phyloP scores from a whole-genome alignment of 2,888 invertebrate genomes.

The Agrotis clavis region DNA sequence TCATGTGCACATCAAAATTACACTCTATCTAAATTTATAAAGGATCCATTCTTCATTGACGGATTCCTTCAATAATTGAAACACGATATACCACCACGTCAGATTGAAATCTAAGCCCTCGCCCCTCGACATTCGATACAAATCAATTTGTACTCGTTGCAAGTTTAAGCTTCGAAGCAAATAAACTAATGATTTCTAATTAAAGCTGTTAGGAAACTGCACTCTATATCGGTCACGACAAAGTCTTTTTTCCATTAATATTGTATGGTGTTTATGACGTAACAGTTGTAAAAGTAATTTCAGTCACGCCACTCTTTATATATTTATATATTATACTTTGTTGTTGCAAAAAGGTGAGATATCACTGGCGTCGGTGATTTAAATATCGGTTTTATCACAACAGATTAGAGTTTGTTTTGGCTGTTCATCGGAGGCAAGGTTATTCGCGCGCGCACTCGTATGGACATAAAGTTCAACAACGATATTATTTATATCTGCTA shows the following conservation, averaged over 20 bases:
- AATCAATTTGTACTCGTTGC: constrained; percentile 72
- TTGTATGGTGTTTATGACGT: constrained; percentile 74
- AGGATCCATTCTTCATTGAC: constrained; percentile 80
- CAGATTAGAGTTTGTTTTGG: constrained; percentile 69
- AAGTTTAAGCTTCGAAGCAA: constrained; percentile 74
- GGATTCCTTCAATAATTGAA: constrained; percentile 82
- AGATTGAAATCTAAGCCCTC: constrained; percentile 80
- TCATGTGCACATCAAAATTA: constrained; percentile 71
- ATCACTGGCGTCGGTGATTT: constrained; percentile 57
- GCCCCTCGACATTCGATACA: constrained; percentile 69
- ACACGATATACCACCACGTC: constrained; percentile 77
- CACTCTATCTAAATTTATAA: constrained; percentile 75
- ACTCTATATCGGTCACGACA: constrained; percentile 74
- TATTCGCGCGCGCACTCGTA: constrained; percentile 64
- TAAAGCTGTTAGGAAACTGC: constrained; percentile 75
- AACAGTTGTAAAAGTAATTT: constrained; percentile 78
- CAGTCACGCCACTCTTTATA: constrained; percentile 86
- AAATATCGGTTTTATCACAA: constrained; percentile 71
- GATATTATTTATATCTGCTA: constrained; percentile 86
- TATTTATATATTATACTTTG: constrained; percentile 77
- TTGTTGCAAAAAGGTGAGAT: constrained; percentile 72
- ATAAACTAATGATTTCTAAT: constrained; percentile 81
- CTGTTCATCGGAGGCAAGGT: constrained; percentile 46
- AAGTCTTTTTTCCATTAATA: constrained; percentile 76
- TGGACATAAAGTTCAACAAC: constrained; percentile 77